These are phyloP conservation scores for Cryptocheilus praepositus DNA, from an alignment of 2,888 invertebrate species.

Conservation along the genomic window DNA sequence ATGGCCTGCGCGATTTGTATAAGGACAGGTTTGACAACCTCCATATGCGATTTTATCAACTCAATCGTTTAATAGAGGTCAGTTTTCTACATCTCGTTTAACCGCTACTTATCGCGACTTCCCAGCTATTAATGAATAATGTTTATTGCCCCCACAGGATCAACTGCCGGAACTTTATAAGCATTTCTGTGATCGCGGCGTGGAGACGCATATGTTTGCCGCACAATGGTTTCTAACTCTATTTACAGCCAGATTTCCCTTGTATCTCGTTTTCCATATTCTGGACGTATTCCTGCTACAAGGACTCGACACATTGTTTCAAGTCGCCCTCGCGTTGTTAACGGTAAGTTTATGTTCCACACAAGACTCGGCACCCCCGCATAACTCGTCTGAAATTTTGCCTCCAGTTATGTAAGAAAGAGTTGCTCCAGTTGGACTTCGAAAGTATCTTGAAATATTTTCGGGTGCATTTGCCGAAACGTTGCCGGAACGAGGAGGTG, in stretches of 20 bases:
- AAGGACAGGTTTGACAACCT: constrained; percentile 98
- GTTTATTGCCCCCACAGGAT: constrained; percentile 77
- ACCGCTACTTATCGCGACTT: too few species aligned
- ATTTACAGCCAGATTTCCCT: constrained; percentile 99
- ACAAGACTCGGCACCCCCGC: background rate
- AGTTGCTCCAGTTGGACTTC: constrained; percentile 94
- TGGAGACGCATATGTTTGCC: constrained; percentile 99
- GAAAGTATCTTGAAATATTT: constrained; percentile 99
- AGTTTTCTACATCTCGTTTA: constrained; percentile 33
- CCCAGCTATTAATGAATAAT: too few species aligned
- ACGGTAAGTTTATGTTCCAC: constrained; percentile 78
- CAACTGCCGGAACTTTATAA: constrained; percentile 87
- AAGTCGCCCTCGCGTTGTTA: constrained; percentile 95
- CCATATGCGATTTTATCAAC: constrained; percentile 94
- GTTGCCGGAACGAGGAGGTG: constrained; percentile 93
- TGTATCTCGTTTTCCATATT: constrained; percentile 97
- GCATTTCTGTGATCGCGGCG: constrained; percentile 87
- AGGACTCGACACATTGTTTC: constrained; percentile 96
- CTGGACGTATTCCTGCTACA: constrained; percentile 96
- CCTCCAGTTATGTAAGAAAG: constrained; percentile 86
- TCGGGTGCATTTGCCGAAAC: constrained; percentile 96
- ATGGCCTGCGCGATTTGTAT: constrained; percentile 94
- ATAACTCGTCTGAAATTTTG: background rate
- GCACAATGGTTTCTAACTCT: constrained; percentile 99
- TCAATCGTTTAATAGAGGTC: constrained; percentile 94